Evolutionary conservation across 2,113 vertebrate genomes (phyloP), one percentile per base, ranked within the genome.

Genomic region (Lagopus leucura): DNA sequence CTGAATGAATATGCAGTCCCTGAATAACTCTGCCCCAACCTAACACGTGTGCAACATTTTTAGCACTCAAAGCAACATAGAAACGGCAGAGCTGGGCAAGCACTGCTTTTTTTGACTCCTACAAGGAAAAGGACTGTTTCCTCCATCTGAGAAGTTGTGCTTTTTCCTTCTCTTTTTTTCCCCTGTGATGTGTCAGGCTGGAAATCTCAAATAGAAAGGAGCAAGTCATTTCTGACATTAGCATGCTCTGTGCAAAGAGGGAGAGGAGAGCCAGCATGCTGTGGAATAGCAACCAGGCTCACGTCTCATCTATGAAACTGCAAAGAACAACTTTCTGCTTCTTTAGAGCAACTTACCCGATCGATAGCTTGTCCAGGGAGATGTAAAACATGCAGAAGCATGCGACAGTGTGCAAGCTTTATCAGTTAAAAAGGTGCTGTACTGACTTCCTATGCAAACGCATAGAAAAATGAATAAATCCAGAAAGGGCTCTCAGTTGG

Each of bases 391-490:
- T 21, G 38, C 82, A 92, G 80, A 65, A 83, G 78, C 34, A 74
- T 32, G 57, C 55, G 71, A 52, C 1, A 1, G 57, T 20, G 19
- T 54, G 72, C 52, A 57, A 24, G 64, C 78, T 28, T 65, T 92
- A 92, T 43, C 89, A 92, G 72, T 65, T 91, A 40, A 50, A 65
- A 82, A 24, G 47, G 38, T 58, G 25, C 58, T 89, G n/a, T 66
- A 82, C 82, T 77, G 77, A 79, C 61, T 86, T 86, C 32, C 65
- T 65, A 75, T 64, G 88, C 72, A 90, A 88, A 94, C 36, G 67
- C 3, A 48, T 34, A 77, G 88, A 88, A 93, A 89, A 85, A 87
- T 50, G 58, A 71, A 70, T 93, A 92, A 73, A 74, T 64, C 34
- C 24, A 60, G 79, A 72, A 86, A 58, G 57, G 22, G 52, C 79